Percentiles rank a stretch among this genome's conserved stretches.
Evolutionary conservation across 2,888 invertebrate species (phyloP).

Genomic region (Drosophila melanocephala): DNA sequence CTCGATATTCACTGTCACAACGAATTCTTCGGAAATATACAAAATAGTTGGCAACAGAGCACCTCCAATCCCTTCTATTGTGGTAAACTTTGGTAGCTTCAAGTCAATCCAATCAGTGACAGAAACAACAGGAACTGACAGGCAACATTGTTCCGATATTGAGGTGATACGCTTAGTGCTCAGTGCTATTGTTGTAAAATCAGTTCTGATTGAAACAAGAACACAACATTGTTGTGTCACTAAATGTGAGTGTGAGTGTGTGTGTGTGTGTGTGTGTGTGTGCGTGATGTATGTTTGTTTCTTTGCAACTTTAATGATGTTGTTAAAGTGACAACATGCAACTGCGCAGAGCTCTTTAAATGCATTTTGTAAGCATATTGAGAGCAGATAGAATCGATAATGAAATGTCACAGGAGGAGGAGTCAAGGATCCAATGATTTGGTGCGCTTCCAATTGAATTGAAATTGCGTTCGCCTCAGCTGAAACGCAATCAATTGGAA

Average conservation of each 20-base stretch:
- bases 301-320: constrained; percentile 63
- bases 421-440: constrained; percentile 2
- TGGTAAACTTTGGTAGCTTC: constrained; percentile 9
- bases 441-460: constrained; percentile 57
- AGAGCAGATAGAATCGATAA: constrained; percentile 16
- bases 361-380: constrained; percentile 17
- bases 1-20: constrained; percentile 14
- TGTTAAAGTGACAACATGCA: constrained; percentile 33
- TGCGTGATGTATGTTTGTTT: neutral
- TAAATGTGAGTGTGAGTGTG: neutral
- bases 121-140: constrained; percentile 31
- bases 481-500: constrained; percentile 57
- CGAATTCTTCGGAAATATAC: constrained; percentile 4
- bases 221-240: constrained; percentile 34
- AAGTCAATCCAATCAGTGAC: constrained; percentile 49
- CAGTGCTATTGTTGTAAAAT: constrained; percentile 36
- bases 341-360: constrained; percentile 18
- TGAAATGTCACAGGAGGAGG: constrained; percentile 13
- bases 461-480: constrained; percentile 47
- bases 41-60: constrained; percentile 11
- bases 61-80: neutral
- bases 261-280: constrained; percentile 2
- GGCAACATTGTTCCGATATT: constrained; percentile 48
- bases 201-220: constrained; percentile 45
- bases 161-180: constrained; percentile 41